Conservation (phyloP, 1,140 invertebrate species). For the Coptotermes formosanus region DNA sequence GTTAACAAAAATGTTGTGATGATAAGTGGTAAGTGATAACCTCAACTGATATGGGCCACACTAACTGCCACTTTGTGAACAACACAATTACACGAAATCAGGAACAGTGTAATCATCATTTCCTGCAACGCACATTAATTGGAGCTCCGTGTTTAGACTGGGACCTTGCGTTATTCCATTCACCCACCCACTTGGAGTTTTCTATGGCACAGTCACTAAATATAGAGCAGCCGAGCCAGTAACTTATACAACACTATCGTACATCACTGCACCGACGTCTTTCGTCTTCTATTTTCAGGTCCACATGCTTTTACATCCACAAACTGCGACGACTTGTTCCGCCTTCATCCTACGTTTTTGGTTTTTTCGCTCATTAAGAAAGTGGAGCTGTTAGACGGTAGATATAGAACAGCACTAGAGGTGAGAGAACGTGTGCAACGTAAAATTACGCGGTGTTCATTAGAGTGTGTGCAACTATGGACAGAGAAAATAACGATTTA, state of each 20-base stretch:
- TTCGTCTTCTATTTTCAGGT: neutral
- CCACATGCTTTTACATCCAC: neutral
- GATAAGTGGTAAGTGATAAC: too few relatives aligned
- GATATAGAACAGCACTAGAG: neutral
- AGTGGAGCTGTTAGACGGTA: neutral
- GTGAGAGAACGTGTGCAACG: neutral
- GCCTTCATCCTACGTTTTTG: neutral
- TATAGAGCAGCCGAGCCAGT: neutral
- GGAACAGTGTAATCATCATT: too few relatives aligned
- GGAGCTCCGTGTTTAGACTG: too few relatives aligned
- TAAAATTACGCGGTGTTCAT: neutral
- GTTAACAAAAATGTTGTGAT: too few relatives aligned
- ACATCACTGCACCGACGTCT: neutral
- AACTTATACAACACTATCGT: neutral
- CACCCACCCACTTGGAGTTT: neutral
- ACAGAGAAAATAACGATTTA: too few relatives aligned
- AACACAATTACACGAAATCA: too few relatives aligned
- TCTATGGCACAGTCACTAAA: neutral
- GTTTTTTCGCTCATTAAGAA: constrained; percentile 7
- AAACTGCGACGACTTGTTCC: neutral
- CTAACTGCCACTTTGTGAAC: too few relatives aligned
- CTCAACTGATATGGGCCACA: too few relatives aligned
- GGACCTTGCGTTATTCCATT: neutral
- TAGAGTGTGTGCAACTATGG: neutral
- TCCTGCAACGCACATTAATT: too few relatives aligned